Evolutionary conservation across 2,797 vertebrate genomes (phyloP).

Genomic region (Mareca strepera): DNA sequence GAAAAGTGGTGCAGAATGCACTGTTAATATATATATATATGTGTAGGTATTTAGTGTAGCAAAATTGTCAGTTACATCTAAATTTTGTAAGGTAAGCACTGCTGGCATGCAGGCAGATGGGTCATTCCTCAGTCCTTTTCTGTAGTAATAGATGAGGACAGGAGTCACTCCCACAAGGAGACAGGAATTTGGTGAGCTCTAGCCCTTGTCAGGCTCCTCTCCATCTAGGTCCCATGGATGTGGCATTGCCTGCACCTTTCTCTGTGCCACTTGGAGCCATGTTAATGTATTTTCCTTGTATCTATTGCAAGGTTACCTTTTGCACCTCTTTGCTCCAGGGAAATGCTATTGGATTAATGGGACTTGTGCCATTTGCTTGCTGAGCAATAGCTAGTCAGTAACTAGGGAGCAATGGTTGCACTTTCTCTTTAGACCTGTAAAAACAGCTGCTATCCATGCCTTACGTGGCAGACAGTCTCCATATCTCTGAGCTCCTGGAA

Average conservation of each 20-base stretch:
- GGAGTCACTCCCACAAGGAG: not conserved
- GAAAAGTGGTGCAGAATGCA: not conserved
- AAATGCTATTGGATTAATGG: not conserved
- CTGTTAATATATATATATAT: no score
- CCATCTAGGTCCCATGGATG: not conserved
- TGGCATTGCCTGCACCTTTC: not conserved
- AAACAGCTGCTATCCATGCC: not conserved
- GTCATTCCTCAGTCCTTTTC: not conserved
- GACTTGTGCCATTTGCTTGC: not conserved
- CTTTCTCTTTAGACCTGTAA: not conserved
- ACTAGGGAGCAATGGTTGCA: not conserved
- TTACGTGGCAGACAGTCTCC: not conserved
- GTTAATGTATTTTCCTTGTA: not conserved
- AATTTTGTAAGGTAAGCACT: rapidly evolving
- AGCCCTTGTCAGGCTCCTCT: not conserved
- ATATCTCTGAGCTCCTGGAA: not conserved
- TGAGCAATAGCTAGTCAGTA: not conserved
- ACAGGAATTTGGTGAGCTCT: not conserved
- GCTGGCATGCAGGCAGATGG: not conserved
- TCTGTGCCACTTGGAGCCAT: not conserved
- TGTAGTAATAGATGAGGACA: not conserved
- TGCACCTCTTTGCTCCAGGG: not conserved
- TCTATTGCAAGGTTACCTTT: not conserved
- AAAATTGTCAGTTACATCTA: not conserved
- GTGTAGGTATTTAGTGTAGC: not conserved